A percentile compares a stretch with the other conserved stretches of the same genome.
Evolutionary conservation across 2,888 invertebrate species (phyloP).

Genomic region (Tiliacea citrago): DNA sequence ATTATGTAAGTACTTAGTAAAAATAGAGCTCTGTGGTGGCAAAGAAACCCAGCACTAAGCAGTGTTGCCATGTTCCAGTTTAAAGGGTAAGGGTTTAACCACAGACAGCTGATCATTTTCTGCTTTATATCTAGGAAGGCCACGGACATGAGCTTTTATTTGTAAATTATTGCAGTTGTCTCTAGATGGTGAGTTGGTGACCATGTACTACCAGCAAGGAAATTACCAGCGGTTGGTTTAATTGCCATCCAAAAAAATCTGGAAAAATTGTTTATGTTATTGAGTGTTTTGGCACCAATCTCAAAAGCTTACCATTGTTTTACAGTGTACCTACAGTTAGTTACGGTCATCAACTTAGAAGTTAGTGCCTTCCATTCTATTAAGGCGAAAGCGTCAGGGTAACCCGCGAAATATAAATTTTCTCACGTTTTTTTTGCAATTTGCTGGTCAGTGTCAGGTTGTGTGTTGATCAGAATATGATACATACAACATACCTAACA

Average conservation of each 20-base stretch:
- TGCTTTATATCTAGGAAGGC: neutral
- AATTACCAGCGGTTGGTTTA: too few relatives aligned
- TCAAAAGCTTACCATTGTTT: neutral
- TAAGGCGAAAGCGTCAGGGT: neutral
- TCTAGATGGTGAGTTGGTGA: neutral
- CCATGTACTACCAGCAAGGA: neutral
- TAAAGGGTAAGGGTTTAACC: too few relatives aligned
- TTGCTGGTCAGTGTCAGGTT: neutral
- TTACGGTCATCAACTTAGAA: neutral
- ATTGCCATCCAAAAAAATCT: too few relatives aligned
- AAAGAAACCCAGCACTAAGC: neutral
- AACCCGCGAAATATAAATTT: neutral
- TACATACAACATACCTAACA: neutral
- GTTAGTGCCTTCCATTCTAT: too few relatives aligned
- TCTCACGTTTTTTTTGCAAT: neutral
- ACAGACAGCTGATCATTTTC: too few relatives aligned
- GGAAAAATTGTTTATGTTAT: too few relatives aligned
- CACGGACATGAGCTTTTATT: neutral
- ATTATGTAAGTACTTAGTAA: too few relatives aligned
- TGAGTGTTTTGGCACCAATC: neutral
- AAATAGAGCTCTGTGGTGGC: neutral
- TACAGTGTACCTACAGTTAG: neutral
- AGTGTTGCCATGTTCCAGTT: neutral
- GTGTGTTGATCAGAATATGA: neutral
- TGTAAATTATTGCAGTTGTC: neutral